phyloP scores from a whole-genome alignment of 1,140 invertebrate genomes.

The Drosophila leontia region DNA sequence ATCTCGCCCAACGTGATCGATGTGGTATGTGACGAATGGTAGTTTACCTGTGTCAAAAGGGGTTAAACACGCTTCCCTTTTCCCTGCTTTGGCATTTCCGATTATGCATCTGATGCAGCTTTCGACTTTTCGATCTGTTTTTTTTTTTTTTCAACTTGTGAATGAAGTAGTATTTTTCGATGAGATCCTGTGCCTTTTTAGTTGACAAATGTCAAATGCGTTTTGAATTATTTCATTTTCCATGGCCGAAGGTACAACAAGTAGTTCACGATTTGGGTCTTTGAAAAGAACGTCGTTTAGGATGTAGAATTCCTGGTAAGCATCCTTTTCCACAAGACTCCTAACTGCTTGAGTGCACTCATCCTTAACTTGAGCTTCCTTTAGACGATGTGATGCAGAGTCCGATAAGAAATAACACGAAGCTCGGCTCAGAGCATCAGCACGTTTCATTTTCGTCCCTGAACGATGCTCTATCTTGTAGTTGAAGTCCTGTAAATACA shows the following conservation, averaged over 20 bases:
- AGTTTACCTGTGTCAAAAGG: not conserved
- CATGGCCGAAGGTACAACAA: not conserved
- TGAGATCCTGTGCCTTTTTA: constrained; percentile 11
- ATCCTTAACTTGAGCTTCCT: constrained; percentile 16
- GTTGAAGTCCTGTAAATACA: constrained; percentile 40
- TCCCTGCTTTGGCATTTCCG: not conserved
- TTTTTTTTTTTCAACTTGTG: not conserved
- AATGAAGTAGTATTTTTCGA: constrained; percentile 17
- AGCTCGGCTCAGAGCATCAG: constrained; percentile 38
- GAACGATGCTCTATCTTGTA: constrained; percentile 40
- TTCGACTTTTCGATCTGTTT: too few relatives aligned
- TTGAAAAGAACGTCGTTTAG: not conserved
- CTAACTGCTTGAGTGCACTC: constrained; percentile 3
- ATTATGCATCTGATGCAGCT: not conserved
- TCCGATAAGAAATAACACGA: constrained; percentile 17
- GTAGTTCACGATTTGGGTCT: too few relatives aligned
- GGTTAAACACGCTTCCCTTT: not conserved
- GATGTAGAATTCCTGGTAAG: not conserved
- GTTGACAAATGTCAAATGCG: constrained; percentile 8
- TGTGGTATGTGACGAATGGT: constrained; percentile 49
- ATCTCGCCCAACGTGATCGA: constrained; percentile 56
- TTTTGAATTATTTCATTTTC: constrained; percentile 4
- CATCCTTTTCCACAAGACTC: constrained; percentile 4
- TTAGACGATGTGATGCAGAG: not conserved
- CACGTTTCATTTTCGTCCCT: constrained; percentile 34